Base-by-base conservation (phyloP, 2,888 invertebrate species). In the Orthosia gracilis region DNA sequence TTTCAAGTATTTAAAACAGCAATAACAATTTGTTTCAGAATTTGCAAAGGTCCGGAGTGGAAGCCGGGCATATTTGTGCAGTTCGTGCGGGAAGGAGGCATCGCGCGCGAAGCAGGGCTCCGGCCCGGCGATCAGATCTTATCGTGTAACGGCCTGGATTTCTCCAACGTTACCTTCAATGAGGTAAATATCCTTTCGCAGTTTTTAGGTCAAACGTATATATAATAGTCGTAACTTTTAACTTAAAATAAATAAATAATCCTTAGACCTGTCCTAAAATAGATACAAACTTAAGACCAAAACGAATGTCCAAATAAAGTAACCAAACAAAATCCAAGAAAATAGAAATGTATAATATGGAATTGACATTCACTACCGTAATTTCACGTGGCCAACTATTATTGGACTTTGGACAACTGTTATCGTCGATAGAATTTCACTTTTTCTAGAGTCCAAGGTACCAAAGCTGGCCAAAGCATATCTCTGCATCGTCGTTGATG, bases 41-140 rank as follows among this genome's bases (percentile, higher is more conserved):
- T 98, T 77, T 98, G 98, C 94, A 98, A 98, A 94, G 98, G 98
- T 12, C 98, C 98, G 9, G 98, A 98, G 83, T 98, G 98, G 97
- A 98, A 98, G 90, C 98, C 98, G 1, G 99, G 99, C 55, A 98
- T 99, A 86, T 99, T 98, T 92, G 97, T 99, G 57, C 98, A 99
- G 96, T 98, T 98, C 87, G 98, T 99, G 69, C 98, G 98, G 91
- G 98, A 98, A 85, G 98, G 98, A 45, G 98, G 99, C 61, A 98
- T 99, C 73, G 99, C 99, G 0, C 97, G 98, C 64, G 98, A 98
- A 88, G 98, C 98, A 2, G 99, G 99, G 0, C 95, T 99, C 21
- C 97, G 98, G 88, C 98, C 98, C 0, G 99, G 99, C 11, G 99
- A 99, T 93, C 99, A 99, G 94, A 98, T 99, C 82, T 93, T 99